Conservation (phyloP, 2,888 invertebrate genomes). For the Chloroclysta siterata region DNA sequence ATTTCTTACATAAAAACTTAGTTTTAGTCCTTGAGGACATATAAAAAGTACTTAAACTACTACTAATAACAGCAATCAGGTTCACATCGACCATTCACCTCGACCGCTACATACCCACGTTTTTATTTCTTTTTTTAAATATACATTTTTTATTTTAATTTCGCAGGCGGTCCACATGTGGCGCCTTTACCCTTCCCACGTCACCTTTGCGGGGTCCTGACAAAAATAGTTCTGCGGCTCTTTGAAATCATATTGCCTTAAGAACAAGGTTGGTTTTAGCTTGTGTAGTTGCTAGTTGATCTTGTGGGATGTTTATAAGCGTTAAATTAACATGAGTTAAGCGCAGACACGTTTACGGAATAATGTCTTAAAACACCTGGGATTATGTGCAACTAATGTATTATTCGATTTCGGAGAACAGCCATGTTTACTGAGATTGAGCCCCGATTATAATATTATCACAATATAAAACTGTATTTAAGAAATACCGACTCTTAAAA, state of each 20-base stretch:
- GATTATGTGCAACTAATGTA: conserved; percentile 52
- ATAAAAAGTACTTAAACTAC: background rate
- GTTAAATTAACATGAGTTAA: conserved; percentile 68
- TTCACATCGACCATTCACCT: conserved; percentile 63
- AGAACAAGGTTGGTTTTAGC: conserved; percentile 26
- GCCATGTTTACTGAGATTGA: conserved; percentile 17
- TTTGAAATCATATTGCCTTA: conserved; percentile 18
- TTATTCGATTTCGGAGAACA: conserved; percentile 59
- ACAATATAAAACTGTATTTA: too few species aligned
- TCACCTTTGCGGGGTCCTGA: conserved; percentile 49
- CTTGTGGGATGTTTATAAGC: conserved; percentile 46
- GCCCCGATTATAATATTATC: background rate
- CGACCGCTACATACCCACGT: conserved; percentile 44
- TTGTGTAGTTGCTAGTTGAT: conserved; percentile 12
- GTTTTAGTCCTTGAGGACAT: too few species aligned
- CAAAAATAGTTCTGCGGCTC: conserved; percentile 17
- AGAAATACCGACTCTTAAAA: too few species aligned
- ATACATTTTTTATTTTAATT: conserved; percentile 64
- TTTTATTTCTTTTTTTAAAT: conserved; percentile 52
- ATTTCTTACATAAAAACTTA: too few species aligned
- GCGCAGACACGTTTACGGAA: conserved; percentile 71
- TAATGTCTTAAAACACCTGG: conserved; percentile 70
- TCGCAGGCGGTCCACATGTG: conserved; percentile 72
- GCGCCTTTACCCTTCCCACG: conserved; percentile 68
- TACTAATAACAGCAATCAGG: conserved; percentile 22